Evolutionary conservation across 2,888 invertebrate genomes (phyloP).

Genomic region (Parnassius smintheus): DNA sequence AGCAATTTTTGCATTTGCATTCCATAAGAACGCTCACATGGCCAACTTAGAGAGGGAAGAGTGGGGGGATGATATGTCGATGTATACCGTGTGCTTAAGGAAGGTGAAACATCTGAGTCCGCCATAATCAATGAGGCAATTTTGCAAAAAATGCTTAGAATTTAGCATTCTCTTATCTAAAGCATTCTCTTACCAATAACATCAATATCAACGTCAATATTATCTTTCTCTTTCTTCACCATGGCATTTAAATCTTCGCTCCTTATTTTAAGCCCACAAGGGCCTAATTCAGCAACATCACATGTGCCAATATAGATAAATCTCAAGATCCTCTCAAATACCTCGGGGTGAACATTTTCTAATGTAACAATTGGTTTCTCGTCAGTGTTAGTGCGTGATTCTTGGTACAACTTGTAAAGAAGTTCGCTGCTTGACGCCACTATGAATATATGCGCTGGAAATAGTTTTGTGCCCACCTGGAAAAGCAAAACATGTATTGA

Average conservation of each 20-base stretch:
- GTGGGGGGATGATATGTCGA: too few relatives aligned
- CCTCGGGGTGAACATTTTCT: conserved; percentile 80
- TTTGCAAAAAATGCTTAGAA: too few relatives aligned
- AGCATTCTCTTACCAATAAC: conserved; percentile 49
- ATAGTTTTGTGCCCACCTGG: conserved; percentile 81
- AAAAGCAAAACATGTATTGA: background rate
- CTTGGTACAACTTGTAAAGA: conserved; percentile 79
- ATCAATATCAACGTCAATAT: conserved; percentile 44
- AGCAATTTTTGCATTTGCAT: too few relatives aligned
- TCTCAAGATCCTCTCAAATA: conserved; percentile 86
- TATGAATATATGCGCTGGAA: conserved; percentile 88
- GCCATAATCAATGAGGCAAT: too few relatives aligned
- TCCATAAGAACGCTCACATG: too few relatives aligned
- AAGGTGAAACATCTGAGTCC: too few relatives aligned
- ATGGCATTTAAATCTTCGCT: conserved; percentile 58
- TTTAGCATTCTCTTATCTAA: conserved; percentile 35
- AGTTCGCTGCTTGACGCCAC: conserved; percentile 83
- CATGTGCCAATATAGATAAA: conserved; percentile 86
- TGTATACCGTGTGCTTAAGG: too few relatives aligned
- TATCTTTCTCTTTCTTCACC: conserved; percentile 55
- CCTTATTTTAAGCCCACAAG: conserved; percentile 68
- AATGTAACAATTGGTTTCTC: conserved; percentile 67
- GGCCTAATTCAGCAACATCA: conserved; percentile 79
- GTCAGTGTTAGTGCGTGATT: conserved; percentile 46
- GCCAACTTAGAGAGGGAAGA: too few relatives aligned